These are phyloP conservation scores for Gymnocephalus cernua DNA, from an alignment of 2,113 vertebrate genomes.

Conservation along the genomic window DNA sequence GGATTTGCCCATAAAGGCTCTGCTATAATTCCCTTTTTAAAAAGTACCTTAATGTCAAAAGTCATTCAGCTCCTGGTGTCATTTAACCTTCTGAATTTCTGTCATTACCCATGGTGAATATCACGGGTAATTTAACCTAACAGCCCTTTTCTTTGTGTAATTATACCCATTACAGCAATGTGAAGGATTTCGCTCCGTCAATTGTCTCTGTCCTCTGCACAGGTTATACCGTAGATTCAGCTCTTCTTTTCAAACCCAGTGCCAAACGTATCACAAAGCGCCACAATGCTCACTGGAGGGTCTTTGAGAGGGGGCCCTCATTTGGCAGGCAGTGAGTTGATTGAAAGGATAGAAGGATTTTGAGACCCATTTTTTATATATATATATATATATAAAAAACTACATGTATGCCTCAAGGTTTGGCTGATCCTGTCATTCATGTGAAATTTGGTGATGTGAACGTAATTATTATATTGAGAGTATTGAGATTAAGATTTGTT, in stretches of 20 bases:
- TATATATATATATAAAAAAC: slow-evolving; percentile 8
- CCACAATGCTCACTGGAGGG: slow-evolving; percentile 54
- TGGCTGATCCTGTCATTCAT: slow-evolving; percentile 49
- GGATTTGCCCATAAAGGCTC: slow-evolving; percentile 54
- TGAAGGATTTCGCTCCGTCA: slow-evolving; percentile 72
- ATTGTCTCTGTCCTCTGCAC: slow-evolving; percentile 53
- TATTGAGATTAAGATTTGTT: slow-evolving; percentile 27
- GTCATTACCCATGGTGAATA: slow-evolving; percentile 74
- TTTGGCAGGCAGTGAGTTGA: slow-evolving; percentile 58
- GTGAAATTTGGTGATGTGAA: slow-evolving; percentile 38
- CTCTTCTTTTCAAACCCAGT: slow-evolving; percentile 58
- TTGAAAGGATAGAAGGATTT: slow-evolving; percentile 73
- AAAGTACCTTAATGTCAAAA: slow-evolving; percentile 66
- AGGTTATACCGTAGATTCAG: slow-evolving; percentile 67
- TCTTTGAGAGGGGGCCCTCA: slow-evolving; percentile 52
- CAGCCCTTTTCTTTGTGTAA: slow-evolving; percentile 79
- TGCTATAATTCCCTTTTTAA: slow-evolving; percentile 70
- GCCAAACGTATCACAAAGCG: slow-evolving; percentile 49
- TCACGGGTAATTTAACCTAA: slow-evolving; percentile 82
- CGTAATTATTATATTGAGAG: slow-evolving; percentile 37
- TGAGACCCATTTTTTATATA: slow-evolving; percentile 20
- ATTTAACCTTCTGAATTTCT: slow-evolving; percentile 82
- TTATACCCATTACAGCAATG: slow-evolving; percentile 77
- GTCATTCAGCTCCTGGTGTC: slow-evolving; percentile 71
- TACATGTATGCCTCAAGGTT: slow-evolving; percentile 51